phyloP scores from a whole-genome alignment of 2,113 vertebrate species.

The Sebastes fasciatus region DNA sequence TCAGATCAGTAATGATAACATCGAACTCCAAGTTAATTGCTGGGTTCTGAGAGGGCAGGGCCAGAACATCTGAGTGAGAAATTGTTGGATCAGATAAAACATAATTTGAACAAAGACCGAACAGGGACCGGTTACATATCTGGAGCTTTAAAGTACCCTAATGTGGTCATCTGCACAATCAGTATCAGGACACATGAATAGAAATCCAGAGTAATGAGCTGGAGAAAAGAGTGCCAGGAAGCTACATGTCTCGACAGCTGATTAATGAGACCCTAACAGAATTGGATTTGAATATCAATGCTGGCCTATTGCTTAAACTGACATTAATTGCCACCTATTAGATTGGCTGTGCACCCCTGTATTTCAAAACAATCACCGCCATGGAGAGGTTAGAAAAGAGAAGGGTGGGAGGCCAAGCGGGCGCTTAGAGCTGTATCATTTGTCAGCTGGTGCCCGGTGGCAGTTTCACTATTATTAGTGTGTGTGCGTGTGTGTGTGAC shows the following conservation, averaged over 20 bases:
- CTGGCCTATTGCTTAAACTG: constrained; percentile 64
- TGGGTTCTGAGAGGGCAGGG: not conserved
- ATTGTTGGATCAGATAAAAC: constrained; percentile 12
- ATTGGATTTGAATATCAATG: constrained; percentile 78
- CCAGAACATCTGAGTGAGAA: not conserved
- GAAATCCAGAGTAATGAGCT: constrained; percentile 59
- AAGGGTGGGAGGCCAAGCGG: constrained; percentile 49
- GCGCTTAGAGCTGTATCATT: constrained; percentile 50
- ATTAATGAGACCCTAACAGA: constrained; percentile 71
- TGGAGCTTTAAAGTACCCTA: constrained; percentile 10
- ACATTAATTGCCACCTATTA: constrained; percentile 79
- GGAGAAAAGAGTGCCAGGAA: constrained; percentile 38
- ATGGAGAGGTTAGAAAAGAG: constrained; percentile 60
- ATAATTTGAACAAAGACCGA: not conserved
- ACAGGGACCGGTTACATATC: not conserved
- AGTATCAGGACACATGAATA: constrained; percentile 18
- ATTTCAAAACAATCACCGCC: constrained; percentile 70
- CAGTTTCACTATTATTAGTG: constrained; percentile 37
- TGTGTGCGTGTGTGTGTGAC: not conserved
- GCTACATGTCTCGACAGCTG: constrained; percentile 46
- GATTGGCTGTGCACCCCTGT: constrained; percentile 57
- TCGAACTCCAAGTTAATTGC: not conserved
- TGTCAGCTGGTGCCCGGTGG: constrained; percentile 54
- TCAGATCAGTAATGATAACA: not conserved
- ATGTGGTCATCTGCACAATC: constrained; percentile 26